Conservation (phyloP, 37 sponge, comb jelly and placozoan genomes). For the Halisarca cf. caerulea region DNA sequence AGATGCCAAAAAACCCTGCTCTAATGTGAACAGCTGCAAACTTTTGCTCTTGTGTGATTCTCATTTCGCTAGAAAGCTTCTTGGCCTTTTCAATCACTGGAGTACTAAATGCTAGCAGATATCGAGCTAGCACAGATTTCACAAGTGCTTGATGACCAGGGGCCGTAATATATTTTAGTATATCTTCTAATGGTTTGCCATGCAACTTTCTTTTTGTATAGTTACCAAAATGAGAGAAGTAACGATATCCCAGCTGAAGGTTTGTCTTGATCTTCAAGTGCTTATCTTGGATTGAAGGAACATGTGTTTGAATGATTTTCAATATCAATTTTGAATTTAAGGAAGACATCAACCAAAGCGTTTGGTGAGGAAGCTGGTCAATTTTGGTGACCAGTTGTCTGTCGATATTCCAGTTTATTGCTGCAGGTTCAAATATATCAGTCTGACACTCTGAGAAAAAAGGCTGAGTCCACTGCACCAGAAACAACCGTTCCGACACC, state of each 20-base stretch:
- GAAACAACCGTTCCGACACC: conserved; percentile 26
- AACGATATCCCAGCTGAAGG: too few species aligned
- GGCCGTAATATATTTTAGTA: too few species aligned
- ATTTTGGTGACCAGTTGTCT: too few species aligned
- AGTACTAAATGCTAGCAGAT: conserved; percentile 20
- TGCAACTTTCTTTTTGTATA: not conserved
- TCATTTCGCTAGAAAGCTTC: not conserved
- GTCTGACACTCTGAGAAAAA: not conserved
- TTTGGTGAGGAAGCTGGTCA: too few species aligned
- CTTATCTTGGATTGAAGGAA: too few species aligned
- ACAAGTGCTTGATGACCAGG: not conserved
- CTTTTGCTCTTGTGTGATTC: not conserved
- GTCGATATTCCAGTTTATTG: not conserved
- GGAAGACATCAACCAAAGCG: too few species aligned
- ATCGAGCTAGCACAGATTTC: not conserved
- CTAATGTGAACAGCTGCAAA: conserved; percentile 40
- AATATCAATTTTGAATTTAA: too few species aligned
- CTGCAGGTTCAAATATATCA: not conserved
- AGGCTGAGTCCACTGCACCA: conserved; percentile 29
- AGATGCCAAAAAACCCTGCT: conserved; percentile 42
- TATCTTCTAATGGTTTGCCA: too few species aligned
- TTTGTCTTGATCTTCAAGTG: too few species aligned
- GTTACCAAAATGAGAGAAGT: too few species aligned
- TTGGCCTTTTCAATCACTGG: not conserved
- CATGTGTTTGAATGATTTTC: not conserved